A percentile compares a stretch with the other conserved stretches of the same genome.
These are phyloP conservation scores for Mizuhopecten yessoensis DNA, from an alignment of 1,140 invertebrate species.

Conservation along the genomic window DNA sequence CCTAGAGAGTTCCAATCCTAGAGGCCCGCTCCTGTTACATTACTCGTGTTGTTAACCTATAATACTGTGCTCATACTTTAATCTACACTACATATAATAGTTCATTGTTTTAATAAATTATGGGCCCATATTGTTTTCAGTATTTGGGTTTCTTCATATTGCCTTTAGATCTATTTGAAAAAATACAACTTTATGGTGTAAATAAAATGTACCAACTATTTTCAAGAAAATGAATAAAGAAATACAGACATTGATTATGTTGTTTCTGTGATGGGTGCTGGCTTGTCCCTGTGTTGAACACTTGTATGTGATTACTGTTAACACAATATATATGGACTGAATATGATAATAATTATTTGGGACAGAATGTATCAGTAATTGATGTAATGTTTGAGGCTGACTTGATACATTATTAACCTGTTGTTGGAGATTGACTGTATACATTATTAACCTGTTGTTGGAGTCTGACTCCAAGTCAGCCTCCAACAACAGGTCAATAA, in stretches of 20 bases:
- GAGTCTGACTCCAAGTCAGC: too few relatives aligned
- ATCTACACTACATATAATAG: background rate
- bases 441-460: too few relatives aligned
- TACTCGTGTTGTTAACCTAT: background rate
- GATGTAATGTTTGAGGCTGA: too few relatives aligned
- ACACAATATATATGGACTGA: too few relatives aligned
- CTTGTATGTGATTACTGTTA: too few relatives aligned
- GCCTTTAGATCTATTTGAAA: background rate
- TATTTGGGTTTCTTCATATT: background rate
- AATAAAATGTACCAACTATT: background rate
- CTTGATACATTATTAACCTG: too few relatives aligned
- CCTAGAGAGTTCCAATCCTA: background rate
- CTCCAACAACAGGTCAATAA: too few relatives aligned
- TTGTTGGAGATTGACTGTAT: too few relatives aligned
- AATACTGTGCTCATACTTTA: background rate
- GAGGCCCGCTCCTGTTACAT: background rate
- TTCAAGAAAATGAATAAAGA: conserved; percentile 1
- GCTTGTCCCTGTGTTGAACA: too few relatives aligned
- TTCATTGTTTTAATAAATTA: conserved; percentile 21
- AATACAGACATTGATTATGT: background rate
- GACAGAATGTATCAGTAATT: too few relatives aligned
- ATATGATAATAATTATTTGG: too few relatives aligned
- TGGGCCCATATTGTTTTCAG: conserved; percentile 9
- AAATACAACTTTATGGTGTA: background rate
- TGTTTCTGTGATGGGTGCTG: too few relatives aligned